Evolutionary conservation across 2,888 invertebrate species (phyloP).

Genomic region (Tanypteryx hageni): DNA sequence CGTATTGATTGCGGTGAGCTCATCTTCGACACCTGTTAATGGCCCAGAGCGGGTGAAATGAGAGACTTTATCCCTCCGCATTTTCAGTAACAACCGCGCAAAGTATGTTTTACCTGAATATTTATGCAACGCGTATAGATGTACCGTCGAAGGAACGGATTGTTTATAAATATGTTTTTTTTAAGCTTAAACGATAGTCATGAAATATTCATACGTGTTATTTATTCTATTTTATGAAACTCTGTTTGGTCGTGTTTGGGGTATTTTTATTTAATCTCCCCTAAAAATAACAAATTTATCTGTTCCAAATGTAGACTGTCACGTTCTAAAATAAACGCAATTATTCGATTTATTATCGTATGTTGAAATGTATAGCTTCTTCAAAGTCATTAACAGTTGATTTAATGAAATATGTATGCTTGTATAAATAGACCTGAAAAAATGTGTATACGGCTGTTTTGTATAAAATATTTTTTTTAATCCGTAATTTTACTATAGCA

Average conservation of each 20-base stretch:
- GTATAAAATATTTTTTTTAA: too few species aligned
- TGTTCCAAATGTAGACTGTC: too few species aligned
- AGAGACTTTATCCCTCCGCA: neutral
- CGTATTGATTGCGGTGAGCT: constrained; percentile 13
- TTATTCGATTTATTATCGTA: too few species aligned
- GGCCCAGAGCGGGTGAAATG: neutral
- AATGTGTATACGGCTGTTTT: too few species aligned
- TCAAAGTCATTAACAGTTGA: too few species aligned
- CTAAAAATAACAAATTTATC: neutral
- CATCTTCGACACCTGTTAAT: constrained; percentile 35
- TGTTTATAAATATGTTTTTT: neutral
- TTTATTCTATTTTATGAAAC: neutral
- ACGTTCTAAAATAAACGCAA: too few species aligned
- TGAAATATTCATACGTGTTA: neutral
- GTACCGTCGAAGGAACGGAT: neutral
- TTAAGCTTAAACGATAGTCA: neutral
- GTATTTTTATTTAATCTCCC: neutral
- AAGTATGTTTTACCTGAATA: neutral
- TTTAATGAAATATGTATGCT: too few species aligned
- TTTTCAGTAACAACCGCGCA: neutral
- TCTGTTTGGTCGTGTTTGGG: neutral
- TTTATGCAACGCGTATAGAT: neutral
- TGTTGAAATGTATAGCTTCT: too few species aligned
- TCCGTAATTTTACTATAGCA: too few species aligned
- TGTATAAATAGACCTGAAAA: too few species aligned